Conservation (phyloP, 2,113 vertebrate species). For the Dipodomys ordii region DNA sequence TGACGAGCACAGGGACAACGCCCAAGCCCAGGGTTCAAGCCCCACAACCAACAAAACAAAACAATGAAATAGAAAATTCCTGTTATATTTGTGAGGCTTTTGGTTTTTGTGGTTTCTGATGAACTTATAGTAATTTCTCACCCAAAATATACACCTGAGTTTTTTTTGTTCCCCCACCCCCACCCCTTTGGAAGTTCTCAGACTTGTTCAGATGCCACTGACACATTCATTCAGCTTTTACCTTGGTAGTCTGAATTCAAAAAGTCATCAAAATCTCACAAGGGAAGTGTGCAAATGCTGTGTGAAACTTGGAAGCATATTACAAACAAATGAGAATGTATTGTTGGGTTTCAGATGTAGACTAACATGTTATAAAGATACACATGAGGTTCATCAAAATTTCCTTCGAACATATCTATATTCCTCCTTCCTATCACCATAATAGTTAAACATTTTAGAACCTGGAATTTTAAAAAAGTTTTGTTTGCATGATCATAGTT, state of each 20-base stretch:
- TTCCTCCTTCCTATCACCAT: neutral
- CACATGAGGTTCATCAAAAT: conserved; percentile 5
- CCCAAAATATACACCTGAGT: neutral
- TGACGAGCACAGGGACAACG: too few relatives aligned
- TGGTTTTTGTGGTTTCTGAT: neutral
- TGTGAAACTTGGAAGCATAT: conserved; percentile 51
- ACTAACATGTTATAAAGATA: conserved; percentile 20
- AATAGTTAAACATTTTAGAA: conserved; percentile 36
- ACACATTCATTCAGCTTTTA: neutral
- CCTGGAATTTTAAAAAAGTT: neutral
- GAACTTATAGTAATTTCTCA: conserved; percentile 9
- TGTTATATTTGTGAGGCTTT: conserved; percentile 6
- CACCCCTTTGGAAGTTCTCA: neutral
- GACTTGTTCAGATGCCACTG: conserved; percentile 38
- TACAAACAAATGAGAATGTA: conserved; percentile 64
- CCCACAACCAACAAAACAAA: too few relatives aligned
- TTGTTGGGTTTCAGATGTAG: conserved; percentile 40
- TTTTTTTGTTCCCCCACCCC: neutral
- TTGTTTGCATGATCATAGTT: neutral
- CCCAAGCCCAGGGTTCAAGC: too few relatives aligned
- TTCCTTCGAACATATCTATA: neutral
- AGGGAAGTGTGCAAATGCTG: conserved; percentile 57
- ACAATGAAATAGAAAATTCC: neutral
- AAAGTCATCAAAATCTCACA: conserved; percentile 60
- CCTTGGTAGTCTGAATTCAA: neutral